Base-by-base conservation (phyloP, 2,797 vertebrate genomes). In the Pseudopleuronectes americanus region DNA sequence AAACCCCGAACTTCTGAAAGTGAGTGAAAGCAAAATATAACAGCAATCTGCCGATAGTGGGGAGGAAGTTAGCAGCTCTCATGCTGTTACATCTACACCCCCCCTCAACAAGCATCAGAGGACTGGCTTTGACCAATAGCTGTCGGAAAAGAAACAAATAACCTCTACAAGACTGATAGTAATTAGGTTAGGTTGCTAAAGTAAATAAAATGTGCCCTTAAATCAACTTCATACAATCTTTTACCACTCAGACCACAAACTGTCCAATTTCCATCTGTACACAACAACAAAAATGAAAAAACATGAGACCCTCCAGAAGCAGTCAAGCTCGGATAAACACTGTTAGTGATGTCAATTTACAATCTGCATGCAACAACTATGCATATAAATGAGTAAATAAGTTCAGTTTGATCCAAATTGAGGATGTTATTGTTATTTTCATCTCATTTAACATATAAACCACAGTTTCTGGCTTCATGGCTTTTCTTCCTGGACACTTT, bases 271-370 rank as follows among this genome's bases (percentile, higher is more conserved):
- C 1, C 8, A 52, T 22, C 21, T 9, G 21, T 22, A 14, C 49
- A 52, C 19, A 52, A 23, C 16, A 52, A 23, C 47, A n/a, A 21
- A 48, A 48, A 48, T 17, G 17, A 48, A 48, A n/a, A 48, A n/a
- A 48, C 8, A 48, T 8, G 17, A 38, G 12, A 9, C 9, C 33
- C 33, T n/a, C 47, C 17, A 48, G n/a, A 38, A 38, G 47, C 47
- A 48, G 47, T 48, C 47, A 23, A 23, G n/a, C 49, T 52, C 0
- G 49, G 49, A 19, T 55, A 79, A 57, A 54, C 26, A 26, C 23
- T 52, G 49, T 55, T 48, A 16, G n/a, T 21, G 21, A 9, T 48
- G n/a, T 48, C 47, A 48, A 21, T 21, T 48, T 48, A 48, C n/a
- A 31, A 31, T 31, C 17, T 55, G 26, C n/a, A 26, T 36, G 17